phyloP scores from a whole-genome alignment of 2,113 vertebrate species.

The Rhizomys pruinosus region DNA sequence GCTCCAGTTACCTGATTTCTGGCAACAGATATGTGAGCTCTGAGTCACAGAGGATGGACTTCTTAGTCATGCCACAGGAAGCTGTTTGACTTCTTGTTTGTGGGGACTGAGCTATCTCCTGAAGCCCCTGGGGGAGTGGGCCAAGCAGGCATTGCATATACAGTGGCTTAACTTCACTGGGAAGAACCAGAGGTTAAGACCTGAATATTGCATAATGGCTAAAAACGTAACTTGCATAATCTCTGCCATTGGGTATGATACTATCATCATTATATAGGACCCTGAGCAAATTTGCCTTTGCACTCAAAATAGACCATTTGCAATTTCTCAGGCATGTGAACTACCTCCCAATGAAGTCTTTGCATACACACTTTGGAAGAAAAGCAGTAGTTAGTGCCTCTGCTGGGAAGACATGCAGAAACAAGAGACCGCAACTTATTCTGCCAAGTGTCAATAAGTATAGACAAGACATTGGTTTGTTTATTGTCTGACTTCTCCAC shows the following conservation, averaged over 20 bases:
- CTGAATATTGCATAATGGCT: neutral
- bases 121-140: neutral
- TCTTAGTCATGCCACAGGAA: neutral
- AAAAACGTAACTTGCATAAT: neutral
- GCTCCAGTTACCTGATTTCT: neutral
- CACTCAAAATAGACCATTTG: neutral
- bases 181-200: neutral
- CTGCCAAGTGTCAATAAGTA: neutral
- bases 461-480: neutral
- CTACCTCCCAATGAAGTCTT: neutral
- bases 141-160: neutral
- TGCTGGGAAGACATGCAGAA: neutral
- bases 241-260: neutral
- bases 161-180: neutral
- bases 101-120: neutral
- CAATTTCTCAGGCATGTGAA: neutral
- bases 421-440: neutral
- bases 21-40: neutral
- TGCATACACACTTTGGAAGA: slow-evolving; percentile 20
- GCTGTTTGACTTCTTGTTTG: neutral
- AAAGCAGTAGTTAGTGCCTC: neutral
- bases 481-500: neutral
- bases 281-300: neutral
- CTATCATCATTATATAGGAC: neutral
- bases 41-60: neutral